Evolutionary conservation across 2,888 invertebrate species (phyloP).

Genomic region (Ophion ellenae): DNA sequence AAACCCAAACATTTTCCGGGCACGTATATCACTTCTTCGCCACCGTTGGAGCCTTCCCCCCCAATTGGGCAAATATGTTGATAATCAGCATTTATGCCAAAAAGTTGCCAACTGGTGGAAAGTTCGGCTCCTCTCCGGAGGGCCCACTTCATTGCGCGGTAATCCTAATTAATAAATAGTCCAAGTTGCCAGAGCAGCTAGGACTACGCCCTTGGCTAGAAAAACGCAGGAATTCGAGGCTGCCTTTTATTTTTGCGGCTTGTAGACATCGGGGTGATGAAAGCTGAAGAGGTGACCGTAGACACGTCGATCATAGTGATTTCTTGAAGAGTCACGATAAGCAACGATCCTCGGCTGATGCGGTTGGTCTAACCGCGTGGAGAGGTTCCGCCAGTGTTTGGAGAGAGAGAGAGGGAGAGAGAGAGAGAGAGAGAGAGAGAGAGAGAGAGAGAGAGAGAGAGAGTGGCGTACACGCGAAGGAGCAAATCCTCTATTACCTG

Average conservation of each 20-base stretch:
- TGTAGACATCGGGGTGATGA: neutral
- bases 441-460: neutral
- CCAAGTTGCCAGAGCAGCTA: no score
- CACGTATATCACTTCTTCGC: constrained; percentile 17
- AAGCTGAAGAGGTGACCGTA: constrained; percentile 42
- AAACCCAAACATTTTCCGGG: constrained; percentile 55
- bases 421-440: no score
- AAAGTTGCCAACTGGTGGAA: constrained; percentile 75
- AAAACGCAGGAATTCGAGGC: neutral
- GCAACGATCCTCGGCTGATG: constrained; percentile 36
- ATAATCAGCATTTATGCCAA: constrained; percentile 82
- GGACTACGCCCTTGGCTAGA: no score
- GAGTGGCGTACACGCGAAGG: constrained; percentile 53
- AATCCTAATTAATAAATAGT: constrained; percentile 48
- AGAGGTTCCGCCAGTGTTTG: constrained; percentile 51
- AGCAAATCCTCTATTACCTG: constrained; percentile 60
- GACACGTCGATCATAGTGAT: constrained; percentile 67
- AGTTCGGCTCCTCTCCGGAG: constrained; percentile 31
- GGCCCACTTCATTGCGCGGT: constrained; percentile 22
- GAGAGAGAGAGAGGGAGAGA: no score
- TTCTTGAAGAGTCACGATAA: constrained; percentile 65
- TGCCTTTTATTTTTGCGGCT: neutral
- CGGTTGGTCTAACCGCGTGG: neutral
- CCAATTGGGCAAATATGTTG: constrained; percentile 70
- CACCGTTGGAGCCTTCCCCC: constrained; percentile 48